Conservation (phyloP, 1,140 invertebrate genomes). For the Caerostris darwini region DNA sequence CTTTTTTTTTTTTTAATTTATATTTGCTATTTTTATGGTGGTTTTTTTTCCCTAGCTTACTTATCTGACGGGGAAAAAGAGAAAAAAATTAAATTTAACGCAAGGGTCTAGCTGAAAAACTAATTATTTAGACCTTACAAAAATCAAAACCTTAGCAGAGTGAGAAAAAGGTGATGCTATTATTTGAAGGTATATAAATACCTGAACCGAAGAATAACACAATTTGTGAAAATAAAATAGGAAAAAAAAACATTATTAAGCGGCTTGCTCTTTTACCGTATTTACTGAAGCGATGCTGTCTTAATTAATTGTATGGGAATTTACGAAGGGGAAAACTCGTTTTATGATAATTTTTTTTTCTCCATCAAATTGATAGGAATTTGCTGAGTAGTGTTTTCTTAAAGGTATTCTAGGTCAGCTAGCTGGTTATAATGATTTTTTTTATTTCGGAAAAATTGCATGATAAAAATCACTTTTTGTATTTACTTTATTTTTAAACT, state of each 20-base stretch:
- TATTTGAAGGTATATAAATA: not conserved
- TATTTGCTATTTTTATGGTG: not conserved
- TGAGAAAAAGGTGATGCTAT: not conserved
- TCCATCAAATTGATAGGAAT: too few relatives aligned
- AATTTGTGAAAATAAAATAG: not conserved
- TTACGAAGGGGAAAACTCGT: not conserved
- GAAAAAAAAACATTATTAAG: not conserved
- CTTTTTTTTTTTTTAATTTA: too few relatives aligned
- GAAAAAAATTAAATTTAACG: not conserved
- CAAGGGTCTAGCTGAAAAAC: not conserved
- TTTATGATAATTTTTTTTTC: too few relatives aligned
- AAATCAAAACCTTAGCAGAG: not conserved
- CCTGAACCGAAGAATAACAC: constrained; percentile 5
- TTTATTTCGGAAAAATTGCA: too few relatives aligned
- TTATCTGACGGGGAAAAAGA: not conserved
- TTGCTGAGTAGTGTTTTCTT: too few relatives aligned
- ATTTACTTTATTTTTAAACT: too few relatives aligned
- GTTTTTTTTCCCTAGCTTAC: not conserved
- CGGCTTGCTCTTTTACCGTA: not conserved
- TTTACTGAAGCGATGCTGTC: not conserved
- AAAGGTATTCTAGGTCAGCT: too few relatives aligned
- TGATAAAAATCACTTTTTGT: too few relatives aligned
- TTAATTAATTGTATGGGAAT: not conserved
- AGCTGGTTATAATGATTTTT: too few relatives aligned
- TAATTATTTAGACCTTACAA: constrained; percentile 8